Evolutionary conservation across 2,888 invertebrate genomes (phyloP), one percentile per base, ranked within the genome.

Genomic region (Agrotis exclamationis): DNA sequence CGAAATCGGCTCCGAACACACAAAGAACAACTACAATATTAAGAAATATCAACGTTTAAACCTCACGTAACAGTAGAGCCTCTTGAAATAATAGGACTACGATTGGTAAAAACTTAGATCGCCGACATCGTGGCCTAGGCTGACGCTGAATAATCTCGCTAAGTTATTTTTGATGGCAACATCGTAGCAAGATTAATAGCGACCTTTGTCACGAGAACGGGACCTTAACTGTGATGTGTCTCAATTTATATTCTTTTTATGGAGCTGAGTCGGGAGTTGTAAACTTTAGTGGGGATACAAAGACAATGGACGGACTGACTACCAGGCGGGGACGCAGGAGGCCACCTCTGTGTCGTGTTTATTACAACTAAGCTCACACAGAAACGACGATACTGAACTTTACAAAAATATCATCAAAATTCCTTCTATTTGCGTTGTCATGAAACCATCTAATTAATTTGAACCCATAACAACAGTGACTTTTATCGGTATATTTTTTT

Each of bases 201-300:
- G 57, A 60, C 67, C 76, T 84, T 82, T 77, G 82, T 86, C 80
- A 77, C 76, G 76, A 70, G 74, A 72, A 48, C 71, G 80, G 63
- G 82, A 66, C 80, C 86, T 69, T 77, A 72, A 70, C 85, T 68
- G 76, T 78, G 82, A 85, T 85, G 83, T 83, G 85, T 82, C 83
- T 80, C 85, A 74, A 88, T 89, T 88, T 88, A 89, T 86, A 86
- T 83, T 72, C 80, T 84, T 86, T 89, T 89, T 89, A 89, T 87
- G 84, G 85, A 85, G 89, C 88, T 82, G 84, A 83, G 81, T 86
- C 76, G 72, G 59, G 85, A 86, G 86, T 86, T 86, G 83, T 85
- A 84, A 87, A 88, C 79, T 89, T 87, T 78, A 79, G 73, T 78
- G 81, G 70, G 54, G 63, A 56, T 57, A 86, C 86, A 84, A 84